Evolutionary conservation across 2,113 vertebrate species (phyloP).

Genomic region (Pelusios castaneus): DNA sequence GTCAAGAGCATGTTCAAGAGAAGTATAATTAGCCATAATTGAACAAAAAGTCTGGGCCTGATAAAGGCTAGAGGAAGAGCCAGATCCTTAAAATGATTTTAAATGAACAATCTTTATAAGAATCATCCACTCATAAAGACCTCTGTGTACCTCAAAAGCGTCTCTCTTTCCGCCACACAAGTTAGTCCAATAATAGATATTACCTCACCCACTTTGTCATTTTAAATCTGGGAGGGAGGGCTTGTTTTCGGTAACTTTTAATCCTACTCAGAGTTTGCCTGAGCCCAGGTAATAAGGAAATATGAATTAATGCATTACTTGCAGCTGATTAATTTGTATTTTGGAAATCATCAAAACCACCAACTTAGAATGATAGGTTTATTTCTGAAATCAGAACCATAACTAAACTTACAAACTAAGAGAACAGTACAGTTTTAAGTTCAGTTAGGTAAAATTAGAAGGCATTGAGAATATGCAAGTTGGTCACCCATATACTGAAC

Average conservation of each 20-base stretch:
- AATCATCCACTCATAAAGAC: neutral
- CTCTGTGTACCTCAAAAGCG: neutral
- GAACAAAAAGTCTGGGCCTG: neutral
- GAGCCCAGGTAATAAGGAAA: neutral
- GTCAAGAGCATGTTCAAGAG: neutral
- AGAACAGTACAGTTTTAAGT: neutral
- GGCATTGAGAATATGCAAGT: neutral
- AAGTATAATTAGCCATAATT: neutral
- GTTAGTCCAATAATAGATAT: neutral
- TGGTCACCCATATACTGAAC: neutral
- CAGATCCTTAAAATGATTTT: neutral
- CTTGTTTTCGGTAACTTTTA: neutral
- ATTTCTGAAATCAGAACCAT: neutral
- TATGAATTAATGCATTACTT: accelerated
- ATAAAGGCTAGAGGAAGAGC: neutral
- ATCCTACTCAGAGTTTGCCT: neutral
- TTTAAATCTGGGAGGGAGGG: neutral
- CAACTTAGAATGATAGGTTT: neutral
- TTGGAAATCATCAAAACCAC: neutral
- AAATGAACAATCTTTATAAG: neutral
- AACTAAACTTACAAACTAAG: neutral
- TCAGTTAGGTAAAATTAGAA: neutral
- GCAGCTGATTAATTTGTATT: neutral
- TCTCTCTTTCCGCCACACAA: neutral
- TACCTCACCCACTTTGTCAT: neutral